Percentiles rank a stretch among this genome's conserved stretches.
Conservation (phyloP, 2,113 vertebrate genomes). For the Lophura nycthemera region DNA sequence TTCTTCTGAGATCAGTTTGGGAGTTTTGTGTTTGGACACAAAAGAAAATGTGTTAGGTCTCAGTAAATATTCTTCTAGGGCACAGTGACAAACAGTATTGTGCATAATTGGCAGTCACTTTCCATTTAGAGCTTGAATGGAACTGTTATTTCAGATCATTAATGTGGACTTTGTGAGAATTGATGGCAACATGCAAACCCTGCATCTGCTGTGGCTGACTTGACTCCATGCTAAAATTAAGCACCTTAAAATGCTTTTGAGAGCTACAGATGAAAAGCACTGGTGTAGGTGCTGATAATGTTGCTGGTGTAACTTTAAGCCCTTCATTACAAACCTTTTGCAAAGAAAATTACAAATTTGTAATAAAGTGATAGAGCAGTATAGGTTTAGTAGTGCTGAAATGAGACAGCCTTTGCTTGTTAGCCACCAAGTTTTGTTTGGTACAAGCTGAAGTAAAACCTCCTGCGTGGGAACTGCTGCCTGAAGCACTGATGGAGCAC, state of each 20-base stretch:
- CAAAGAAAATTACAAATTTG: neutral
- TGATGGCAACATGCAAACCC: neutral
- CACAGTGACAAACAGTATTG: neutral
- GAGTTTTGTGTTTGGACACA: neutral
- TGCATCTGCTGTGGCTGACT: neutral
- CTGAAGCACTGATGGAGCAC: too few relatives aligned
- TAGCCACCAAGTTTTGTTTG: neutral
- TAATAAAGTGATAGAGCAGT: neutral
- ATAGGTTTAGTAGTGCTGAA: neutral
- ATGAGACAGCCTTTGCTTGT: neutral
- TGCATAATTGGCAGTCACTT: neutral
- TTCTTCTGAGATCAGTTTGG: neutral
- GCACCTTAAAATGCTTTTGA: neutral
- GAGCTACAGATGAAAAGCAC: neutral
- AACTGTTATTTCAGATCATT: neutral
- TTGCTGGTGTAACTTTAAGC: neutral
- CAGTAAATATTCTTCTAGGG: neutral
- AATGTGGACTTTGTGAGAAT: neutral
- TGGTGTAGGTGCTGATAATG: neutral
- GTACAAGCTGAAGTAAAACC: neutral
- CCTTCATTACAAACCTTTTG: neutral
- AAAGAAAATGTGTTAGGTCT: neutral
- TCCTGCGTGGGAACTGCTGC: neutral
- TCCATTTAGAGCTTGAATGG: neutral
- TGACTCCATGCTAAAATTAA: neutral